These are phyloP conservation scores for Paramuricea clavata DNA, from an alignment of 92 coral and sea anemone species.

Conservation along the genomic window DNA sequence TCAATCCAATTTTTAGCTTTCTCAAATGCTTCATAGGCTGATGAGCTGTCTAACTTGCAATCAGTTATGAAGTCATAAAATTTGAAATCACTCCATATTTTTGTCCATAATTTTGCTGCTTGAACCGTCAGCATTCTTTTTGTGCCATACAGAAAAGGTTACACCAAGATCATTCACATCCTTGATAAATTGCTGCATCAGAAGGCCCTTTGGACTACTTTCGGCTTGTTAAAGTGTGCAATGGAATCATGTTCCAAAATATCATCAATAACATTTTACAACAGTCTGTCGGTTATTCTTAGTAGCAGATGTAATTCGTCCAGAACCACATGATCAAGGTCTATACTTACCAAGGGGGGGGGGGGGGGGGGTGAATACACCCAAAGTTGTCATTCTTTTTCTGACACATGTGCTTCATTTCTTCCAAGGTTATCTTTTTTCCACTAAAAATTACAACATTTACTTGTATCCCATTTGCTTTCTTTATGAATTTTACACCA, in stretches of 20 bases:
- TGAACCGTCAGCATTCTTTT: conserved; percentile 21
- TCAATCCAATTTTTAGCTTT: conserved; percentile 62
- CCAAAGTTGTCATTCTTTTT: conserved; percentile 44
- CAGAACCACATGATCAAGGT: conserved; percentile 40
- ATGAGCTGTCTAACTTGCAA: conserved; percentile 26
- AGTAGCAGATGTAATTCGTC: conserved; percentile 70
- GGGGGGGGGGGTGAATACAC: conserved; percentile 60
- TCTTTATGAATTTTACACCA: conserved; percentile 72
- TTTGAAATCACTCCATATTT: conserved; percentile 59
- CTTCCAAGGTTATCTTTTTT: conserved; percentile 31
- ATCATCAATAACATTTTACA: conserved; percentile 65
- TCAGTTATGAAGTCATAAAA: conserved; percentile 42
- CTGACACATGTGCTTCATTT: conserved; percentile 24
- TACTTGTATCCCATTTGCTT: conserved; percentile 26
- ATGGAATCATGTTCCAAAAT: conserved; percentile 62
- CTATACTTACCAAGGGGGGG: conserved; percentile 65
- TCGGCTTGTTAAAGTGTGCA: neutral
- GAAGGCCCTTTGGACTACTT: conserved; percentile 41
- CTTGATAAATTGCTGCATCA: conserved; percentile 29
- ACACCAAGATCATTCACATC: conserved; percentile 35
- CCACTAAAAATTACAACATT: neutral
- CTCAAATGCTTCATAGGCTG: conserved; percentile 35
- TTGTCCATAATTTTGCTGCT: conserved; percentile 60
- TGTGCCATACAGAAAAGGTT: neutral
- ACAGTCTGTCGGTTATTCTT: neutral